Percentiles rank a stretch among this genome's conserved stretches.
Evolutionary conservation across 2,113 vertebrate genomes (phyloP).

Genomic region (Callipepla squamata): DNA sequence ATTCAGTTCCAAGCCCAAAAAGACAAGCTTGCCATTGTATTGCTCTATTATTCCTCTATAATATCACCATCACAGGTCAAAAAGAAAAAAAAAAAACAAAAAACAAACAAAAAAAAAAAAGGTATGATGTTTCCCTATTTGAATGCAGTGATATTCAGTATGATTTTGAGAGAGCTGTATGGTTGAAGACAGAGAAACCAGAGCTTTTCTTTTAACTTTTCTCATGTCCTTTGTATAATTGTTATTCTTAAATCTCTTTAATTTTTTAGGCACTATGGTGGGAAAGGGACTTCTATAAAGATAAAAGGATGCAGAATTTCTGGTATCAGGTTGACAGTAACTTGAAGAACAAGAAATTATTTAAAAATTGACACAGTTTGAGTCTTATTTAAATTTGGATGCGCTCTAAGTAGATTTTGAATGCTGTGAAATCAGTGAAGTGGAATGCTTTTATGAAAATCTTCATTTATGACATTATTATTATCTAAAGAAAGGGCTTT

Average conservation of each 20-base stretch:
- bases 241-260: not conserved
- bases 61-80: not conserved
- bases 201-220: constrained; percentile 50
- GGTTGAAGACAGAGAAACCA: not conserved
- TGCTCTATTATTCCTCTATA: not conserved
- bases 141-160: constrained; percentile 14
- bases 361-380: not conserved
- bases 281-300: constrained; percentile 11
- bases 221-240: constrained; percentile 3
- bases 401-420: not conserved
- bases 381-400: not conserved
- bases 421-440: not conserved
- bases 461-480: not conserved
- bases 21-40: constrained; percentile 1
- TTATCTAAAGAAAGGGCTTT: not conserved
- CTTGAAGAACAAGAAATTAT: not conserved
- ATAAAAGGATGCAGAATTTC: not conserved
- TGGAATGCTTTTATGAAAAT: not conserved
- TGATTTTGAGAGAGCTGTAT: not conserved
- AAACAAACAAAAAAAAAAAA: not conserved
- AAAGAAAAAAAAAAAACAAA: not conserved
- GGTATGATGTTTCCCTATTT: constrained; percentile 37
- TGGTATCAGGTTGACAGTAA: not conserved
- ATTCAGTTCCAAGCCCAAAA: not conserved
- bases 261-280: not conserved